Percentiles rank a stretch among this genome's conserved stretches.
phyloP scores from a whole-genome alignment of 2,888 invertebrate species.

The Lamproptera curius region DNA sequence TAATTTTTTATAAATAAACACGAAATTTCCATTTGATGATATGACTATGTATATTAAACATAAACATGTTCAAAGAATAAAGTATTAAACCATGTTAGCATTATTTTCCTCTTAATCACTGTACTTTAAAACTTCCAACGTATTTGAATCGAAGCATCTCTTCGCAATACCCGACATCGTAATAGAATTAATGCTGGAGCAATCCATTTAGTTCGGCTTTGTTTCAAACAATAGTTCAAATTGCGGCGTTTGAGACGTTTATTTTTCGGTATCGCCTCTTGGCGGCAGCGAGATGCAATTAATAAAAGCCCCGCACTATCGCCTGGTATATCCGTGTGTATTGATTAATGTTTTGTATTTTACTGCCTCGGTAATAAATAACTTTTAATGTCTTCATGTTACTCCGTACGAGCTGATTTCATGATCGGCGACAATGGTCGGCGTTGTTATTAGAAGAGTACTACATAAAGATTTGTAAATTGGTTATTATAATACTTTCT shows the following conservation, averaged over 20 bases:
- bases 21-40: too few relatives aligned
- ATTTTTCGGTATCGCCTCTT: constrained; percentile 30
- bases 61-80: too few relatives aligned
- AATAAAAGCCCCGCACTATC: constrained; percentile 37
- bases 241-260: constrained; percentile 36
- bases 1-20: too few relatives aligned
- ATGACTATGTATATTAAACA: too few relatives aligned
- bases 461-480: neutral
- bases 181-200: neutral
- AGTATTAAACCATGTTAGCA: too few relatives aligned
- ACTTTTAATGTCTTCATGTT: neutral
- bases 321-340: constrained; percentile 22
- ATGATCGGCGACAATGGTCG: neutral
- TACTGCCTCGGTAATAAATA: neutral
- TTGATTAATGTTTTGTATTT: constrained; percentile 3
- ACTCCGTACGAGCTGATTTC: neutral
- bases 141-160: too few relatives aligned
- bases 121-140: too few relatives aligned
- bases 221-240: constrained; percentile 24
- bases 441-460: neutral
- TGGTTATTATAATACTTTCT: too few relatives aligned
- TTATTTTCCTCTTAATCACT: too few relatives aligned
- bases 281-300: constrained; percentile 38
- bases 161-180: too few relatives aligned
- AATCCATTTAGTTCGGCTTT: neutral